Percentiles rank a stretch among this genome's conserved stretches.
Conservation (phyloP, 2,888 invertebrate genomes). For the Thelaira solivaga region DNA sequence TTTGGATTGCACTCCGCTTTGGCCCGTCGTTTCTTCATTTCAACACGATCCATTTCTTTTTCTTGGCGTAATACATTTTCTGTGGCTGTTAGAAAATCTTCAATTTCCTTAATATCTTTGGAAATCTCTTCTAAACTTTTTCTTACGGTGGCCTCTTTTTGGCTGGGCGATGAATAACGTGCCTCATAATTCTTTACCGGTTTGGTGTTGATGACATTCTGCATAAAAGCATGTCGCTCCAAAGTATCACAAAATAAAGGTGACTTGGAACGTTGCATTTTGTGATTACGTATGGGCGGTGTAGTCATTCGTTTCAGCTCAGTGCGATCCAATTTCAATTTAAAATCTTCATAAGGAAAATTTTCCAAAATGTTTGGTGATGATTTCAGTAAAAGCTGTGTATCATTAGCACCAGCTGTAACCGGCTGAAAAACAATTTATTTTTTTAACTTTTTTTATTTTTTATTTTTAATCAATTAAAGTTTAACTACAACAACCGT, state of each 20-base stretch:
- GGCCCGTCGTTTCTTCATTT: constrained; percentile 24
- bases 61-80: constrained; percentile 74
- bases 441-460: too few species aligned
- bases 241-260: constrained; percentile 75
- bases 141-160: constrained; percentile 74
- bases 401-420: constrained; percentile 67
- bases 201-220: constrained; percentile 73
- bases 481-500: constrained; percentile 8
- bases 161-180: constrained; percentile 73
- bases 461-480: not conserved
- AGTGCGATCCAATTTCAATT: constrained; percentile 65
- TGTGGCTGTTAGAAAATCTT: constrained; percentile 75
- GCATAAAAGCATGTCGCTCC: constrained; percentile 75
- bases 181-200: constrained; percentile 63
- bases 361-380: constrained; percentile 76
- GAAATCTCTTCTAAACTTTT: constrained; percentile 77
- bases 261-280: constrained; percentile 64
- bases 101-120: constrained; percentile 76
- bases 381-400: constrained; percentile 72
- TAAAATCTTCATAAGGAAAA: constrained; percentile 74
- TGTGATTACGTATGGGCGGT: constrained; percentile 51
- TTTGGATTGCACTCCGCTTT: constrained; percentile 64
- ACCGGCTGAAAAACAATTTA: constrained; percentile 41
- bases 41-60: constrained; percentile 69
- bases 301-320: constrained; percentile 63